Percentiles rank a stretch among this genome's conserved stretches.
Evolutionary conservation across 2,888 invertebrate genomes (phyloP).

Genomic region (Laothoe populi): DNA sequence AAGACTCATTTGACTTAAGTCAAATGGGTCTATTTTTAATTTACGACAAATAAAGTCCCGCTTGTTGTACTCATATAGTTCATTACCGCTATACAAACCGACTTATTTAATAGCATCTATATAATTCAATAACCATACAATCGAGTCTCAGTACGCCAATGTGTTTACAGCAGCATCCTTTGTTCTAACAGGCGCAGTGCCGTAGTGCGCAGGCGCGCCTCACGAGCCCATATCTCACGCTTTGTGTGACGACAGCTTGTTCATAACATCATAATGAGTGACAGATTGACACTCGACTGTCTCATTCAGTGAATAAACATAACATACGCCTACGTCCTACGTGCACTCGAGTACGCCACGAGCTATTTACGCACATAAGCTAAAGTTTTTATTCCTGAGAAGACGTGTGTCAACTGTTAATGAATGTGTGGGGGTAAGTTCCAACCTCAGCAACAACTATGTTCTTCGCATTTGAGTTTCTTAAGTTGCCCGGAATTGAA

Average conservation of each 20-base stretch:
- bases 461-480: no score
- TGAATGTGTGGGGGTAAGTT: no score
- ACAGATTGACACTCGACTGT: slow-evolving; percentile 4
- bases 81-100: neutral
- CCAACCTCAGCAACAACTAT: no score
- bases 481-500: no score
- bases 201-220: neutral
- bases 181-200: neutral
- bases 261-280: slow-evolving; percentile 11
- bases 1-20: no score
- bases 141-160: slow-evolving; percentile 8
- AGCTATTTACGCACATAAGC: neutral
- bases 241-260: slow-evolving; percentile 10
- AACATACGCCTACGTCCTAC: no score
- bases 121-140: slow-evolving; percentile 12
- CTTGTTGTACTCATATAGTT: no score
- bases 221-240: slow-evolving; percentile 11
- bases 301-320: neutral
- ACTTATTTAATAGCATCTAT: neutral
- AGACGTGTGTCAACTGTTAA: no score
- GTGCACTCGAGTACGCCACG: neutral
- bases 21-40: no score
- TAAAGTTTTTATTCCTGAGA: no score
- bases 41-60: no score
- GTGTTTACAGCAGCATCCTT: slow-evolving; percentile 10